Base-by-base conservation (phyloP, 1,140 invertebrate species). In the Cotesia glomerata region DNA sequence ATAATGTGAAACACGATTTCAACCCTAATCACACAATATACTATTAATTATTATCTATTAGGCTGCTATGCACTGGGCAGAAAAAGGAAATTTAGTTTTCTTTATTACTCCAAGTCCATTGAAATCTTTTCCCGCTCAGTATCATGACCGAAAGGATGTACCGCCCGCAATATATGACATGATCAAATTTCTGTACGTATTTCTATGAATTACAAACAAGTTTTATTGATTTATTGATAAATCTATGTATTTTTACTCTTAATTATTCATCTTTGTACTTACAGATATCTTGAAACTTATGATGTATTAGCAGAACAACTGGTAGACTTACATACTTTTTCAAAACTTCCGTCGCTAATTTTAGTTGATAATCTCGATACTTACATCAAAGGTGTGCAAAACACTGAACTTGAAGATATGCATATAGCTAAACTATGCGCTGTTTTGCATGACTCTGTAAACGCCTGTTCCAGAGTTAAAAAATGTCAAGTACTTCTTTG, bases 101-200 rank as follows among this genome's bases (percentile, higher is more conserved):
- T 87, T 83, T 54, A 80, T 86, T 56, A 78, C 80, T 8, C 75
- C 83, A 3, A 63, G 74, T 8, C 77, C 78, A n/a, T 66, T 85
- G 58, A 72, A 82, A 69, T 77, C 51, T 56, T 69, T 82, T n/a
- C 84, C 83, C 62, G 75, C 75, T 1, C 64, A 59, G 14, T 84
- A 80, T 79, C 85, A 87, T 34, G 84, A 85, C 63, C 77, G 80
- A 75, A 74, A 75, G 52, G 75, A 81, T 72, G 73, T 81, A 18
- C 59, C 77, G 36, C 73, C 77, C 2, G 75, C 79, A 35, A 74
- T 77, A 67, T 80, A 84, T 32, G 82, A 81, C 72, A 69, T 82
- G 66, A 82, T 87, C n/a, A 82, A 79, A 80, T 86, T 87, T 72
- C 79, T 85, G 85, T 87, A 77, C 75, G 80, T 77, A 69, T 67